Conservation (phyloP, 2,888 invertebrate species). For the Chrysomela aeneicollis region DNA sequence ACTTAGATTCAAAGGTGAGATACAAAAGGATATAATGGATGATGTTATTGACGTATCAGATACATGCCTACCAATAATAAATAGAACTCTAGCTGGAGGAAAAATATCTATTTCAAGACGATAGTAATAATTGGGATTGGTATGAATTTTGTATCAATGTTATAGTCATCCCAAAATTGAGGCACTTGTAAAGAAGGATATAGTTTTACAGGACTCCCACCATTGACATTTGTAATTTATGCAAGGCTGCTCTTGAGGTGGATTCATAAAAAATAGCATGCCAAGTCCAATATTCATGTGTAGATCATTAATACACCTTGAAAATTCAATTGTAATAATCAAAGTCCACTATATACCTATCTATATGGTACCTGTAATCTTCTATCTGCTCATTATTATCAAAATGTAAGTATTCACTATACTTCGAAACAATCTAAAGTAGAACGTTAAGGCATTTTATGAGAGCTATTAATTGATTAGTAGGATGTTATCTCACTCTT, state of each 20-base stretch:
- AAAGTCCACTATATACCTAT: not conserved
- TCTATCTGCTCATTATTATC: not conserved
- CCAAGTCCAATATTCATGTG: not conserved
- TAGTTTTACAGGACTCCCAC: not conserved
- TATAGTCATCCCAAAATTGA: not conserved
- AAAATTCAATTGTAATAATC: not conserved
- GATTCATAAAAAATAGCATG: not conserved
- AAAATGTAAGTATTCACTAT: not conserved
- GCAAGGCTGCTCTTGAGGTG: not conserved
- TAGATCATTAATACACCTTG: not conserved
- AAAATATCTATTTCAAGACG: conserved; percentile 25
- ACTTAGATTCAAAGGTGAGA: conserved; percentile 89
- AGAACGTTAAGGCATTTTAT: no score
- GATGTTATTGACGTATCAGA: conserved; percentile 45
- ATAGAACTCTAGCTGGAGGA: conserved; percentile 26
- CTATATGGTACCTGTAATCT: not conserved
- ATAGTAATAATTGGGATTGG: not conserved
- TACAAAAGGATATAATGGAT: conserved; percentile 47
- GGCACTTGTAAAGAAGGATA: no score
- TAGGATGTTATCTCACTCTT: no score
- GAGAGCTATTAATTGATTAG: no score
- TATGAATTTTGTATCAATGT: conserved; percentile 2
- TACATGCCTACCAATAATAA: conserved; percentile 30
- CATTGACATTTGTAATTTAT: conserved; percentile 5
- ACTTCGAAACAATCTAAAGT: not conserved